phyloP scores from a whole-genome alignment of 2,888 invertebrate species.

The Hypsopygia costalis region DNA sequence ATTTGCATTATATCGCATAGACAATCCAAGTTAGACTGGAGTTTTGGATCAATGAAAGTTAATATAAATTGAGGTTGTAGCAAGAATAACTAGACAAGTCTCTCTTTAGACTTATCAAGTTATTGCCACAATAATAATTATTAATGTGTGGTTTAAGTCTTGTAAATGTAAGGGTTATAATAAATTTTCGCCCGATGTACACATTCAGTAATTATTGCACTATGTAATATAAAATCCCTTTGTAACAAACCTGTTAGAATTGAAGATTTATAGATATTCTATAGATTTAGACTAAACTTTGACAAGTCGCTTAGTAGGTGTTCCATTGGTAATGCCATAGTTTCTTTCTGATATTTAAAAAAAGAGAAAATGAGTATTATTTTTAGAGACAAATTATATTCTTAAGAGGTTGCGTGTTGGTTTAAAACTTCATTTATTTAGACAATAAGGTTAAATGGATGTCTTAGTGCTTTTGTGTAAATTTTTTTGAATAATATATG shows the following conservation, averaged over 20 bases:
- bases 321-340: slow-evolving; percentile 68
- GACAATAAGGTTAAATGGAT: slow-evolving; percentile 80
- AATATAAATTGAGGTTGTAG: neutral
- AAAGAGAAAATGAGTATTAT: slow-evolving; percentile 68
- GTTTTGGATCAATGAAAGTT: neutral
- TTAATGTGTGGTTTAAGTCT: slow-evolving; percentile 20
- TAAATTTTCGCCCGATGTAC: slow-evolving; percentile 59
- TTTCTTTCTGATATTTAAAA: slow-evolving; percentile 59
- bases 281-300: slow-evolving; percentile 40
- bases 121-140: slow-evolving; percentile 4
- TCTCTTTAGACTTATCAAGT: neutral
- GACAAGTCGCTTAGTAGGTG: slow-evolving; percentile 65
- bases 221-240: slow-evolving; percentile 64
- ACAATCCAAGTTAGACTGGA: no score
- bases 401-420: slow-evolving; percentile 74
- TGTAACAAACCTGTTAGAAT: slow-evolving; percentile 55
- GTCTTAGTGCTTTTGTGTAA: slow-evolving; percentile 82
- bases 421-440: slow-evolving; percentile 78
- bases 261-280: slow-evolving; percentile 47
- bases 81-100: slow-evolving; percentile 2
- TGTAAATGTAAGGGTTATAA: slow-evolving; percentile 56
- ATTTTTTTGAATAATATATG: slow-evolving; percentile 81
- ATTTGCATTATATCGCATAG: no score
- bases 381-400: slow-evolving; percentile 79
- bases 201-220: slow-evolving; percentile 69